Conservation (phyloP, 2,888 invertebrate species). For the Pollenia labialis region DNA sequence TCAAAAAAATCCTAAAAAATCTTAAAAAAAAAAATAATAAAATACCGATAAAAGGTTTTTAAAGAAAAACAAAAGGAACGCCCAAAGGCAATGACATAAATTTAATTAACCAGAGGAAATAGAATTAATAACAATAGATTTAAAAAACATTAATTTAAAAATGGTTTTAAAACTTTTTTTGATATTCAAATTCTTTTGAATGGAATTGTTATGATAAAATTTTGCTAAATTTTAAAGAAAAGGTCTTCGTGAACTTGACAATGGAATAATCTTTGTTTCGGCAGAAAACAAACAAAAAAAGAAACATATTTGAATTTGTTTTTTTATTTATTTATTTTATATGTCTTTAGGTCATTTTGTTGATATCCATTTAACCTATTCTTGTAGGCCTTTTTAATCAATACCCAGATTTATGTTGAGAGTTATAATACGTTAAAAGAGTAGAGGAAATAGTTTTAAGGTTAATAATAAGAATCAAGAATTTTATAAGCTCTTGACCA, state of each 20-base stretch:
- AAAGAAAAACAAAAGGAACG: not conserved
- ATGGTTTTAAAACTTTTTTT: not conserved
- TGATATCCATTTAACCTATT: not conserved
- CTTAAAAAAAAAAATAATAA: not conserved
- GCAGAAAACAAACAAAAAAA: no score
- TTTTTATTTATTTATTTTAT: not conserved
- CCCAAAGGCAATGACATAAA: slow-evolving; percentile 33
- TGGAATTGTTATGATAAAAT: no score
- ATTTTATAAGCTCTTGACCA: no score
- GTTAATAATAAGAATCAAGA: not conserved
- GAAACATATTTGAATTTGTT: no score
- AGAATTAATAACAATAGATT: not conserved
- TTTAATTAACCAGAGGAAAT: not conserved
- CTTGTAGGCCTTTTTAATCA: not conserved
- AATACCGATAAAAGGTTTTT: slow-evolving; percentile 17
- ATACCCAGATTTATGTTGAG: not conserved
- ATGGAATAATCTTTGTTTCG: not conserved
- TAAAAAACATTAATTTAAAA: not conserved
- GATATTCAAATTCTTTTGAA: no score
- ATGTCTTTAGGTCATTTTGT: not conserved
- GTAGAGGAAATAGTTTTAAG: not conserved
- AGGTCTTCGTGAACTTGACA: slow-evolving; percentile 28
- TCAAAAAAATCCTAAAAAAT: slow-evolving; percentile 19
- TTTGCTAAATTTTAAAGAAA: not conserved
- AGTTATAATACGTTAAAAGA: not conserved